Percentiles rank a stretch among this genome's conserved stretches.
phyloP scores from a whole-genome alignment of 2,797 vertebrate species.

The Anableps anableps region DNA sequence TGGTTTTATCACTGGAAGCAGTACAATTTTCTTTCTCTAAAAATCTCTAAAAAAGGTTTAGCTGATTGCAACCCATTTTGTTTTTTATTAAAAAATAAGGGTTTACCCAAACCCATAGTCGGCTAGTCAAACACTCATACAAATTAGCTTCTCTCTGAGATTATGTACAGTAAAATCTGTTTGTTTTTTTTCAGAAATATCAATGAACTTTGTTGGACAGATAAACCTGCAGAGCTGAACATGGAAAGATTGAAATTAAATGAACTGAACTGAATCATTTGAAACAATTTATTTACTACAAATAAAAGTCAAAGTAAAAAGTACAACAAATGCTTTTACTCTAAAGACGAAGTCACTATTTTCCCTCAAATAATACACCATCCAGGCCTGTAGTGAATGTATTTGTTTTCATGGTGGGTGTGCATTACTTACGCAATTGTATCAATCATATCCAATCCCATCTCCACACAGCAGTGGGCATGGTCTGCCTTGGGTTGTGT shows the following conservation, averaged over 20 bases:
- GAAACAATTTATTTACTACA: neutral
- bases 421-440: conserved; percentile 93
- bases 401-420: neutral
- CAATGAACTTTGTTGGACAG: neutral
- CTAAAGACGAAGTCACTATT: neutral
- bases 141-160: neutral
- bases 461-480: conserved; percentile 98
- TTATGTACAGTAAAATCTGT: neutral
- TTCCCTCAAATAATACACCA: neutral
- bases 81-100: too few relatives aligned
- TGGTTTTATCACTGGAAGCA: neutral
- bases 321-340: neutral
- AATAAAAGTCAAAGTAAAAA: neutral
- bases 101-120: too few relatives aligned
- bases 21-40: neutral
- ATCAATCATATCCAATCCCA: conserved; percentile 99
- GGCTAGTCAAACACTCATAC: neutral
- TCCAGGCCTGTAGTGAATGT: neutral
- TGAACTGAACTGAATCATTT: neutral
- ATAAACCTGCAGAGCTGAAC: neutral
- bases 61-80: too few relatives aligned
- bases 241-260: neutral
- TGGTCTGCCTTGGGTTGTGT: conserved; percentile 98
- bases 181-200: neutral
- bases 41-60: neutral